A percentile compares a stretch with the other conserved stretches of the same genome.
phyloP scores from a whole-genome alignment of 2,797 vertebrate species.

The Mallotus villosus region DNA sequence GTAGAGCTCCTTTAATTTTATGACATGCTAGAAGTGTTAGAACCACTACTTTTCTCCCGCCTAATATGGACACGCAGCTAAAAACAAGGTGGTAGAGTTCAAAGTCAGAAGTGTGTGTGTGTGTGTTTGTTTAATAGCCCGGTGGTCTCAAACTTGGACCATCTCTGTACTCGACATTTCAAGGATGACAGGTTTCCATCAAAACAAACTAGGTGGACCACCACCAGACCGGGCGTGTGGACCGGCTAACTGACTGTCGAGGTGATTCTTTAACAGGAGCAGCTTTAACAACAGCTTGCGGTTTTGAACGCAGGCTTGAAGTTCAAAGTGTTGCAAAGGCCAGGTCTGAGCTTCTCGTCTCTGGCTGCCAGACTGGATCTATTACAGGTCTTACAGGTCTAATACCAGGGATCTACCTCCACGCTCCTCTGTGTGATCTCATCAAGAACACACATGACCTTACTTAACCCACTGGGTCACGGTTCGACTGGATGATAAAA shows the following conservation, averaged over 20 bases:
- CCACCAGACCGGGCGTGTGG: conserved; percentile 3
- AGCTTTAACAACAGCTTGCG: conserved; percentile 12
- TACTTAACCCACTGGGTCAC: conserved; percentile 25
- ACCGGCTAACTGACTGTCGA: background rate
- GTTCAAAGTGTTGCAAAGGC: conserved; percentile 36
- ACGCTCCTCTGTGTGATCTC: conserved; percentile 23
- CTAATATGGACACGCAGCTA: background rate
- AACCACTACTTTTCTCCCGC: too few species aligned
- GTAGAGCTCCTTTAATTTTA: too few species aligned
- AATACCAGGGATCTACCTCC: conserved; percentile 19
- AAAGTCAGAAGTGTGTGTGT: background rate
- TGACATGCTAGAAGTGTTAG: too few species aligned
- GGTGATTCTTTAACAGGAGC: background rate
- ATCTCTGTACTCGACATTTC: conserved; percentile 22
- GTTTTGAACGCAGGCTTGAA: conserved; percentile 22
- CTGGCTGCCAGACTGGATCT: conserved; percentile 25
- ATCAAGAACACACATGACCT: conserved; percentile 33
- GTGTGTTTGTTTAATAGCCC: conserved; percentile 2
- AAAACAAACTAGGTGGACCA: conserved; percentile 21
- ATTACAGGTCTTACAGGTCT: conserved; percentile 41
- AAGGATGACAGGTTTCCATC: conserved; percentile 6
- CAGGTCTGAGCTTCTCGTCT: conserved; percentile 10
- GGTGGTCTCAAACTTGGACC: conserved; percentile 23
- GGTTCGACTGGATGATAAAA: background rate
- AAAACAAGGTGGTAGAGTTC: background rate